Evolutionary conservation across 92 coral and sea anemone species (phyloP).

Genomic region (Epizoanthus stellaris): DNA sequence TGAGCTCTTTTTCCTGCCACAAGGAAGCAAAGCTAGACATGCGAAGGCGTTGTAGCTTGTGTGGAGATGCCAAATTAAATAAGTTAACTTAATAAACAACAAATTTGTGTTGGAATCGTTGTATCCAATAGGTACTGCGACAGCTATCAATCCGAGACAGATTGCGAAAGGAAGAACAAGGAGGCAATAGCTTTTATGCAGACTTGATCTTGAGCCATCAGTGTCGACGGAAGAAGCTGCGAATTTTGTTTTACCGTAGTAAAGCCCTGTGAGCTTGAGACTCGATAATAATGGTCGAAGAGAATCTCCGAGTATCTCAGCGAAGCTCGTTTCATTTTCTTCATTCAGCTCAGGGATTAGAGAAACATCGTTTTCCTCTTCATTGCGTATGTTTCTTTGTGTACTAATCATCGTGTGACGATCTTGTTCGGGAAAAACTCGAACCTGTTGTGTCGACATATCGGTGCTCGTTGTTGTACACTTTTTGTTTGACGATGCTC

Average conservation of each 20-base stretch:
- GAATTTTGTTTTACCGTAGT: background rate
- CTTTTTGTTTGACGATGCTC: no score
- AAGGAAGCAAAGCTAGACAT: background rate
- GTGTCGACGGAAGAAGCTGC: background rate
- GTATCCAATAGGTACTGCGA: background rate
- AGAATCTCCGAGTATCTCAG: background rate
- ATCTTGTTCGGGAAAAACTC: conserved; percentile 1
- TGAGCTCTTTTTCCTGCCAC: background rate
- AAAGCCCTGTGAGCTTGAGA: background rate
- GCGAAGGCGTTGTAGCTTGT: background rate
- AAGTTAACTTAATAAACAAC: background rate
- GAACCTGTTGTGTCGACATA: background rate
- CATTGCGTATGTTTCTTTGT: no score
- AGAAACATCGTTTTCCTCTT: background rate
- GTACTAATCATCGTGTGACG: no score
- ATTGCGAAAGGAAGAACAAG: background rate
- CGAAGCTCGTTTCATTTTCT: background rate
- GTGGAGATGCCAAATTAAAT: background rate
- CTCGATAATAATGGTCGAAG: background rate
- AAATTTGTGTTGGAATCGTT: background rate
- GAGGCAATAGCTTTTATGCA: background rate
- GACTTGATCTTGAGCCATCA: background rate
- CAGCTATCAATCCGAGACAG: background rate
- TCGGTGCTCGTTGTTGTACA: background rate
- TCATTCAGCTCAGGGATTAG: background rate